Base-by-base conservation (phyloP, 64 coral and sea anemone genomes). In the Stylophora pistillata region DNA sequence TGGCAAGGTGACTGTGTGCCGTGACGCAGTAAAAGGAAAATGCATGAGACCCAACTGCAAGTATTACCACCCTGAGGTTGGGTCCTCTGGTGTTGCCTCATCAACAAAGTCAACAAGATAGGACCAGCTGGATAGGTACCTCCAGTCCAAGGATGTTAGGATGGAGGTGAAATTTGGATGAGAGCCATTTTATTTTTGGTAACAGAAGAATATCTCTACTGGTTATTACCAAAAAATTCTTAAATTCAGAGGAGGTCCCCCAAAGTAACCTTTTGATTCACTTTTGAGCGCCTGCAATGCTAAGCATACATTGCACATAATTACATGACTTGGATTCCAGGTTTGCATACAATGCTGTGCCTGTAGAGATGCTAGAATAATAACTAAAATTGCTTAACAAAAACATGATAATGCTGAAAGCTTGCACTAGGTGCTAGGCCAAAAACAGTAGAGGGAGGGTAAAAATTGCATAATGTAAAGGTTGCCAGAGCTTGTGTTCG, bases 11-110 rank as follows among this genome's bases (percentile, higher is more conserved):
- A 99, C 97, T 34, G 87, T 99, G 37, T 99, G 97, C 64, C 69
- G 94, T 32, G 97, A 99, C 63, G 97, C 97, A 78, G 86, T 89
- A 29, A 99, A 99, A 89, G 97, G 97, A 56, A 99, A 95, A 56
- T 99, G 97, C 74, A 87, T 84, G 37, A 93, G 97, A 90, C 65
- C 97, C 74, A 92, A 90, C 55, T 99, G 97, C 82, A 99, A 99
- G 78, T 99, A 99, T 73, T 99, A 99, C 58, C 97, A 99, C 79
- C 81, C 81, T 23, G 21, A 81, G 9, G 27, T 82, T 6, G 41
- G 77, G 3, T 84, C 91, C 14, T 54, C 91, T 29, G 20, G 60
- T 18, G 62, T 16, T 52, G 37, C 80, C 14, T 23, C 80, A 27
- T 70, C 80, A 70, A 12, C 32, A n/a, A 47, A 76, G 41, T 53